Evolutionary conservation across 2,113 vertebrate species (phyloP).

Genomic region (Dissostichus mawsoni): DNA sequence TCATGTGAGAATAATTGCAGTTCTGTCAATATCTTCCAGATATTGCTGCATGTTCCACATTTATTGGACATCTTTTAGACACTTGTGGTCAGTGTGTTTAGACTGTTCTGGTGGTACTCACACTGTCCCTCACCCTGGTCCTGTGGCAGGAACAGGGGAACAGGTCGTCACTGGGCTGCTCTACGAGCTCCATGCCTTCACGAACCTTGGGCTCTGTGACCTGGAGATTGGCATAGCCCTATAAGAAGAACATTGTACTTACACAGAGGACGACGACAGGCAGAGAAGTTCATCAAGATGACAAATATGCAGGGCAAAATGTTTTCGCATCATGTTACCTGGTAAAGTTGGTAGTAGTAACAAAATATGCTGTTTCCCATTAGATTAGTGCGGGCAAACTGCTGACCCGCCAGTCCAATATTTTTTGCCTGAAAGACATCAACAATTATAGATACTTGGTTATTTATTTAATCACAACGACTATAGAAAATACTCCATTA

Average conservation of each 20-base stretch:
- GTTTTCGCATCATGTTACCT: conserved; percentile 81
- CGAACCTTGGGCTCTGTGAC: conserved; percentile 89
- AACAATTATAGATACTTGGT: not conserved
- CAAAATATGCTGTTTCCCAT: conserved; percentile 96
- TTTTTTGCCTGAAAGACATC: conserved; percentile 85
- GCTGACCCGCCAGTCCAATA: conserved; percentile 92
- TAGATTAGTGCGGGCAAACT: conserved; percentile 92
- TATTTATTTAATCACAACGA: not conserved
- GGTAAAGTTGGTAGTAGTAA: conserved; percentile 95
- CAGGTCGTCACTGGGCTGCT: conserved; percentile 91
- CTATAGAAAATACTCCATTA: not conserved
- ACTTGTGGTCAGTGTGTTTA: not conserved
- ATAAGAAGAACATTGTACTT: conserved; percentile 19
- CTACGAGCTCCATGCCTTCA: conserved; percentile 92
- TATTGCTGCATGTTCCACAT: too few relatives aligned
- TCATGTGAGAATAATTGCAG: too few relatives aligned
- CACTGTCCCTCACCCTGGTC: conserved; percentile 79
- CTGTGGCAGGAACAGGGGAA: conserved; percentile 93
- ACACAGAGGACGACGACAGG: not conserved
- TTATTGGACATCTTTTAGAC: too few relatives aligned
- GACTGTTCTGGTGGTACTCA: not conserved
- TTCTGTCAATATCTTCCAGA: too few relatives aligned
- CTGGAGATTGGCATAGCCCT: conserved; percentile 92
- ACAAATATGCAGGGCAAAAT: not conserved
- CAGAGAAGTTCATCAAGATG: not conserved